These are phyloP conservation scores for Heptranchias perlo DNA, from an alignment of 2,113 vertebrate species.

Conservation along the genomic window DNA sequence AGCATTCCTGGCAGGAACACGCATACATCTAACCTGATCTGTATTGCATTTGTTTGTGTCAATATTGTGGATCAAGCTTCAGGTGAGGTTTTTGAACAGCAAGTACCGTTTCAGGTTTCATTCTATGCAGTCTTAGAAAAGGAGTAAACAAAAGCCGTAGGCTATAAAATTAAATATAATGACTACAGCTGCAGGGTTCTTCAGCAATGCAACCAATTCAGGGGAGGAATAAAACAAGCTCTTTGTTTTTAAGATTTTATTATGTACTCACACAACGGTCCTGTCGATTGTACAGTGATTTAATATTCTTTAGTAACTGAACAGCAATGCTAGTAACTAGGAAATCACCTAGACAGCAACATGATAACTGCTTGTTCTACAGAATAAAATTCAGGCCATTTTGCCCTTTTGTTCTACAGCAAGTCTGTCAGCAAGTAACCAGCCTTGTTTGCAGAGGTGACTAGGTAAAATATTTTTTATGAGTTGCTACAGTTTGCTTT, in stretches of 20 bases:
- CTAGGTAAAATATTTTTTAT: background rate
- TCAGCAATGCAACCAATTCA: background rate
- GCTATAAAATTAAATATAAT: background rate
- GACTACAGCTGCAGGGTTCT: too few species aligned
- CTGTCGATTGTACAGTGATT: background rate
- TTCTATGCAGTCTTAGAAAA: background rate
- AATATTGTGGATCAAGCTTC: background rate
- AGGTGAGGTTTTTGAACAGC: slow-evolving; percentile 16
- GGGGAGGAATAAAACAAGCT: background rate
- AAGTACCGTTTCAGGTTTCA: background rate
- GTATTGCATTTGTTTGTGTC: background rate
- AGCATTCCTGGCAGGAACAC: background rate
- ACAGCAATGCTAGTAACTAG: background rate
- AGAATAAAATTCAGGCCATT: background rate
- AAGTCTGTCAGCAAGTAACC: background rate
- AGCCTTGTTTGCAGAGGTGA: background rate
- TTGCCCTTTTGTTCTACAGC: background rate
- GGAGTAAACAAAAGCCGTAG: background rate
- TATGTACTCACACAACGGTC: background rate
- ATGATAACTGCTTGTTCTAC: background rate
- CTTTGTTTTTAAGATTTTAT: slow-evolving; percentile 6
- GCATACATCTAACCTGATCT: slow-evolving; percentile 13
- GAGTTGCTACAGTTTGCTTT: background rate
- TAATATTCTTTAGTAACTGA: background rate
- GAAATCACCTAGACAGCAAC: slow-evolving; percentile 18